Evolutionary conservation across 2,113 vertebrate genomes (phyloP).

Genomic region (Sylvilagus bachmani): DNA sequence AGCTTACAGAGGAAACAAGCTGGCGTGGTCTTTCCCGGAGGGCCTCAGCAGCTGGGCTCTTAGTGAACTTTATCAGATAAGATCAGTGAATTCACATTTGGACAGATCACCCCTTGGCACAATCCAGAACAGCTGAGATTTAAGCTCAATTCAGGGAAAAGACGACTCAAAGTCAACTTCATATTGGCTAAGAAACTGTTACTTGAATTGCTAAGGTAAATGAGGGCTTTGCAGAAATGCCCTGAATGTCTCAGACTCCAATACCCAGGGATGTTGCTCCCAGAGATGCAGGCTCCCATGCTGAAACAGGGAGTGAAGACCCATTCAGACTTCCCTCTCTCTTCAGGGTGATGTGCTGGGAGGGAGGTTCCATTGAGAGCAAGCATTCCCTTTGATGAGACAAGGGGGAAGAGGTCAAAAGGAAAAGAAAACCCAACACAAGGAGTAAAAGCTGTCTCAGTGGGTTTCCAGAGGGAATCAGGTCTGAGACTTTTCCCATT

Average conservation of each 20-base stretch:
- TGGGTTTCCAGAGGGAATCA: neutral
- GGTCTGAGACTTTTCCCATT: neutral
- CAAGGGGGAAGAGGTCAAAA: neutral
- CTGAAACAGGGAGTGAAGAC: neutral
- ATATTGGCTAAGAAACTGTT: neutral
- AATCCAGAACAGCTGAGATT: neutral
- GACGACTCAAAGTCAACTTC: neutral
- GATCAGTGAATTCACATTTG: neutral
- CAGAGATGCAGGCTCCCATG: neutral
- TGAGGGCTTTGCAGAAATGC: neutral
- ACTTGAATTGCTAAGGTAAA: neutral
- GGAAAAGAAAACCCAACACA: neutral
- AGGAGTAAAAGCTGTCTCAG: constrained; percentile 1
- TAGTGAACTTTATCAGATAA: neutral
- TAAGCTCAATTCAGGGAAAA: neutral
- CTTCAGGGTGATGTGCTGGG: neutral
- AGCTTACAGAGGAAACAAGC: neutral
- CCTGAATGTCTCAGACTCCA: neutral
- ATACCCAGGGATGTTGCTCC: neutral
- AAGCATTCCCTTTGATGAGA: neutral
- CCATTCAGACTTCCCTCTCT: neutral
- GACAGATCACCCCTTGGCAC: neutral
- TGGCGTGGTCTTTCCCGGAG: neutral
- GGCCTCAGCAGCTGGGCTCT: neutral
- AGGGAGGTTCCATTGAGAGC: neutral